Evolutionary conservation across 2,797 vertebrate genomes (phyloP).

Genomic region (Myotis myotis): DNA sequence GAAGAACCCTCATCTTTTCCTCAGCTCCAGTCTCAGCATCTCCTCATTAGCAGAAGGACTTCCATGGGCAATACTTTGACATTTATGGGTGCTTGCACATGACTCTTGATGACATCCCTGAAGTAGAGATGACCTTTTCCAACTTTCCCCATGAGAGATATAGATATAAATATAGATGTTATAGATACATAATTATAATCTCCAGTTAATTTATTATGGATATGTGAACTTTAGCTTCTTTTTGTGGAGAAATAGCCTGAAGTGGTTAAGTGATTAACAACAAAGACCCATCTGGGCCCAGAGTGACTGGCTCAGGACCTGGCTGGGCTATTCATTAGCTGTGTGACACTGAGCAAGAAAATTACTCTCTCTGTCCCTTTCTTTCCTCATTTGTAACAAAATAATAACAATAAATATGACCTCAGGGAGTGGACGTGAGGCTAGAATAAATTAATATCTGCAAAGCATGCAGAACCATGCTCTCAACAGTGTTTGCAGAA

Average conservation of each 20-base stretch:
- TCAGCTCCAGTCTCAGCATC: rapidly evolving
- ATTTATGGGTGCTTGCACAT: neutral
- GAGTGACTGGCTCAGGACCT: neutral
- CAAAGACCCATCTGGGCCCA: neutral
- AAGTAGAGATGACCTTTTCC: neutral
- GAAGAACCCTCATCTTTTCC: neutral
- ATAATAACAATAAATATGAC: neutral
- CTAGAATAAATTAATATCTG: neutral
- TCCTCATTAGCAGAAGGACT: neutral
- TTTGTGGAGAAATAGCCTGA: neutral
- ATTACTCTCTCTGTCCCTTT: neutral
- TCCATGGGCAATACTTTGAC: neutral
- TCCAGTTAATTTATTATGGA: neutral
- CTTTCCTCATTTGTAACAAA: neutral
- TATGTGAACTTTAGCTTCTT: neutral
- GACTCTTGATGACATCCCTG: neutral
- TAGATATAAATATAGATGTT: neutral
- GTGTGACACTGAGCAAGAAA: neutral
- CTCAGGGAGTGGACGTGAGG: neutral
- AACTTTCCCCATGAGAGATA: neutral
- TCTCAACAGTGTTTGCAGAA: neutral
- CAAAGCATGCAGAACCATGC: neutral
- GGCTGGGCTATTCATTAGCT: neutral
- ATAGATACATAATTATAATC: neutral
- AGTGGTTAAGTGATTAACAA: neutral